These are phyloP conservation scores for Nemotelus pantherinus DNA, from an alignment of 2,888 invertebrate species.

Conservation along the genomic window DNA sequence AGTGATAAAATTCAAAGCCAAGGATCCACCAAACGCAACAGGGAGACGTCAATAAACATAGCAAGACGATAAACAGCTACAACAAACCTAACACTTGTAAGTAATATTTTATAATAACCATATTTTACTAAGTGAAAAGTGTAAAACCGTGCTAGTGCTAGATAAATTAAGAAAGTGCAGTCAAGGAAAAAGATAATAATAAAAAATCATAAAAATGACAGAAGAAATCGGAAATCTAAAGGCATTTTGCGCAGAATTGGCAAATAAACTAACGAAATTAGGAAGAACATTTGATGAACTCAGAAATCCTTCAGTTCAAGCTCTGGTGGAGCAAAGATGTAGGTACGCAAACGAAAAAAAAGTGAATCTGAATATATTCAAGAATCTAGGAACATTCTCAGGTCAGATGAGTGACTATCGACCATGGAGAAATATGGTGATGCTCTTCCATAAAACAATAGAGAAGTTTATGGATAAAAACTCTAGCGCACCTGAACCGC, in stretches of 20 bases:
- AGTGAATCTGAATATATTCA: background rate
- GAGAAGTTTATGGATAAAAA: background rate
- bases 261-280: background rate
- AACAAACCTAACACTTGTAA: no score
- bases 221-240: background rate
- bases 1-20: no score
- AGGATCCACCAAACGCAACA: no score
- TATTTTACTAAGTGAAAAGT: no score
- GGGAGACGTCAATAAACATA: no score
- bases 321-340: background rate
- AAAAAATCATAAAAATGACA: background rate
- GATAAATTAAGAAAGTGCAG: background rate
- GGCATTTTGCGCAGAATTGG: background rate
- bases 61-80: no score
- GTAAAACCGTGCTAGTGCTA: background rate
- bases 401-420: background rate
- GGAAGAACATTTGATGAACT: background rate
- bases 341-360: background rate
- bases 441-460: conserved; percentile 1
- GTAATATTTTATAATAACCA: no score
- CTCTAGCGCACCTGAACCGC: no score
- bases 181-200: background rate
- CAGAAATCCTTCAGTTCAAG: background rate
- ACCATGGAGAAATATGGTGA: background rate
- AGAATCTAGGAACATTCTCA: background rate